phyloP scores from a whole-genome alignment of 1,140 invertebrate genomes.

The Aphis gossypii region DNA sequence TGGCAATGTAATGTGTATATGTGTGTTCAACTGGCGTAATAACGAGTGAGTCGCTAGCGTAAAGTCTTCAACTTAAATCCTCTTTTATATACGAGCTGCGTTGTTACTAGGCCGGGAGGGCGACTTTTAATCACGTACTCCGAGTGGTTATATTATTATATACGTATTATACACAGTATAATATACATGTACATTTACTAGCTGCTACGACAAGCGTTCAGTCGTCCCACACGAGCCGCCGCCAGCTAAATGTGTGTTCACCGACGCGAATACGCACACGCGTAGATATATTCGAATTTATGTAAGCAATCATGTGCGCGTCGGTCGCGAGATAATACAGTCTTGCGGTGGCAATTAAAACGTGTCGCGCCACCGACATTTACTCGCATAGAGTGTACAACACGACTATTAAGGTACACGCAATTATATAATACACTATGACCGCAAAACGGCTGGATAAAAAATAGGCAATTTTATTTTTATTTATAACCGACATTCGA shows the following conservation, averaged over 20 bases:
- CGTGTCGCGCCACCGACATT: neutral
- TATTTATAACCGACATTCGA: no score
- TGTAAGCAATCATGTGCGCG: neutral
- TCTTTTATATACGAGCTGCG: neutral
- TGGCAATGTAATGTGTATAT: no score
- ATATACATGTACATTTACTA: neutral
- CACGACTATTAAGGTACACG: no score
- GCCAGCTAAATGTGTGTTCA: neutral
- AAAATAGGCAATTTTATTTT: no score
- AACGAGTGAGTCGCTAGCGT: neutral
- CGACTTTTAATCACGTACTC: neutral
- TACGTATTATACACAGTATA: neutral
- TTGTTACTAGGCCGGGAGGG: neutral
- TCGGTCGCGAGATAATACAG: neutral
- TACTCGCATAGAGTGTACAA: no score
- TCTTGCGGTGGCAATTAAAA: neutral
- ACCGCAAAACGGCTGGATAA: no score
- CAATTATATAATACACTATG: no score
- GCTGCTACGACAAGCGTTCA: neutral
- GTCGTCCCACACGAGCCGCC: neutral
- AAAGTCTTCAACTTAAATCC: constrained; percentile 28
- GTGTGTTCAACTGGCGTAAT: neutral
- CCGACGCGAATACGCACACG: neutral
- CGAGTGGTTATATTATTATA: neutral
- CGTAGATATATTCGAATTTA: neutral